These are phyloP conservation scores for Orthosia gothica DNA, from an alignment of 2,888 invertebrate species.

Conservation along the genomic window DNA sequence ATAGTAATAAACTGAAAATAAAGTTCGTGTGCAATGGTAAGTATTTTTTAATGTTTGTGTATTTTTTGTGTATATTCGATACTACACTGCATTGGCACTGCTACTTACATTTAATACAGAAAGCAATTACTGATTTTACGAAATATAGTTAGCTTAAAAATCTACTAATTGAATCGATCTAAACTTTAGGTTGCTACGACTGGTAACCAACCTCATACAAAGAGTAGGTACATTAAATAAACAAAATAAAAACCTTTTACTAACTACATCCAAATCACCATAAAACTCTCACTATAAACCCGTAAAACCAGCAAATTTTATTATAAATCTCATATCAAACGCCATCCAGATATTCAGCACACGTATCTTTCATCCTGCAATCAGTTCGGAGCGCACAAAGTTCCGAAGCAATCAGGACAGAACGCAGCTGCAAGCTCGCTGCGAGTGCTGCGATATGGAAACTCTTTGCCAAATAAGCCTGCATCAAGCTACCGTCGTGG, in stretches of 20 bases:
- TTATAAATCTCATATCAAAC: constrained; percentile 35
- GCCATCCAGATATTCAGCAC: constrained; percentile 52
- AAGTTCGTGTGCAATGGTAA: no score
- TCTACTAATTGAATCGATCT: no score
- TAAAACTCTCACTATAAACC: background rate
- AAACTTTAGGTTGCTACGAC: no score
- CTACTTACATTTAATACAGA: no score
- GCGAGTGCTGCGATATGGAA: constrained; percentile 58
- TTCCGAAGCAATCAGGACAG: constrained; percentile 70
- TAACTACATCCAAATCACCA: background rate
- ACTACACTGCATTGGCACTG: no score
- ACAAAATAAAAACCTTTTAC: background rate
- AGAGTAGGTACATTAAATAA: background rate
- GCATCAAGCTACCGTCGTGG: constrained; percentile 53
- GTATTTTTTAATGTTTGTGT: no score
- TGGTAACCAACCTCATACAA: no score
- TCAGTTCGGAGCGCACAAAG: constrained; percentile 58
- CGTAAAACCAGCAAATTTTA: constrained; percentile 22
- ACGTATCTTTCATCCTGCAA: constrained; percentile 66
- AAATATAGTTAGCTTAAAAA: no score
- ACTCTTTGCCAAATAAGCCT: constrained; percentile 65
- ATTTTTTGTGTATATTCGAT: no score
- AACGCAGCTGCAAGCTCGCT: constrained; percentile 67
- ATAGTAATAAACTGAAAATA: no score
- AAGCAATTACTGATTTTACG: no score